A percentile compares a stretch with the other conserved stretches of the same genome.
These are phyloP conservation scores for Metopia argyrocephala DNA, from an alignment of 2,888 invertebrate species.

Conservation along the genomic window DNA sequence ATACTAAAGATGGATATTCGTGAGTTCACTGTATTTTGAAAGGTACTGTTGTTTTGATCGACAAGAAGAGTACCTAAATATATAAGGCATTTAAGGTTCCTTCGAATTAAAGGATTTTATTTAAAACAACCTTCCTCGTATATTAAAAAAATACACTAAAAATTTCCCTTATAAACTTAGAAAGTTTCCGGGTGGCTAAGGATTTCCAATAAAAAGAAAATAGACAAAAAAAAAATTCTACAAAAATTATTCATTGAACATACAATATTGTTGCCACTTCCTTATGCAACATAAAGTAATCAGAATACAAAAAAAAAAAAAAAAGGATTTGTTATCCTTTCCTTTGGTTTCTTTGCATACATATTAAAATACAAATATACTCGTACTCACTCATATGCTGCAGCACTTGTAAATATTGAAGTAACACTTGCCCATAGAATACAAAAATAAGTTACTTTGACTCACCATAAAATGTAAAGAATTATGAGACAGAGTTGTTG, in stretches of 20 bases:
- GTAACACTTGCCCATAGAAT: background rate
- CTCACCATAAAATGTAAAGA: background rate
- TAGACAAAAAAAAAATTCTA: background rate
- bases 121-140: no score
- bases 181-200: slow-evolving; percentile 31
- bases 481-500: background rate
- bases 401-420: slow-evolving; percentile 17
- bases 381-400: background rate
- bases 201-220: background rate
- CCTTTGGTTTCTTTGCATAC: background rate
- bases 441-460: background rate
- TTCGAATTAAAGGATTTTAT: no score
- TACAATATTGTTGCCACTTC: slow-evolving; percentile 27
- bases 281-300: slow-evolving; percentile 34
- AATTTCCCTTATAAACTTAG: slow-evolving; percentile 19
- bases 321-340: slow-evolving; percentile 6
- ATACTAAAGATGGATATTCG: no score
- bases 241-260: slow-evolving; percentile 52
- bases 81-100: no score
- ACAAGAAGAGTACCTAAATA: no score
- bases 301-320: background rate
- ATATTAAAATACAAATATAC: background rate
- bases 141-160: no score
- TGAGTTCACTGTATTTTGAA: no score
- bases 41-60: no score